Percentiles rank a stretch among this genome's conserved stretches.
Evolutionary conservation across 2,888 invertebrate genomes (phyloP).

Genomic region (Metellina segmentata): DNA sequence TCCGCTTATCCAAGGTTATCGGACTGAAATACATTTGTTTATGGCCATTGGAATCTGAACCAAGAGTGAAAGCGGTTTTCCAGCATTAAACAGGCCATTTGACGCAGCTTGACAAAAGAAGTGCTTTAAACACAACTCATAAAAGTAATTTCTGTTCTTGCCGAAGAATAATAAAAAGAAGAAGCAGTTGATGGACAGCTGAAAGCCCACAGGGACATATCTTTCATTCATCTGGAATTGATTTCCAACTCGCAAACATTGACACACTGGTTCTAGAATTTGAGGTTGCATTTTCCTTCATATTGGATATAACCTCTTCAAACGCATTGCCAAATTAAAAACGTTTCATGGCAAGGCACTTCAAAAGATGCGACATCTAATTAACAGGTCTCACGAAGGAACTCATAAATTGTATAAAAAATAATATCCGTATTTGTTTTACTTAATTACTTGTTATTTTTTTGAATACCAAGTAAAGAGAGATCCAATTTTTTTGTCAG

Average conservation of each 20-base stretch:
- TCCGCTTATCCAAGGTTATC: neutral
- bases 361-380: neutral
- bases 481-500: no score
- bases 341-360: neutral
- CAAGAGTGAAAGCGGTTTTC: neutral
- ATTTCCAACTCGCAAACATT: constrained; percentile 15
- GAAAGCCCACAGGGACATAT: neutral
- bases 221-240: constrained; percentile 6
- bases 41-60: neutral
- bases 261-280: neutral
- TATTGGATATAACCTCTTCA: neutral
- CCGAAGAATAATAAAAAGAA: neutral
- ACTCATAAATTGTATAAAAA: no score
- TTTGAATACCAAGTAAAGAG: neutral
- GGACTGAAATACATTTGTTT: neutral
- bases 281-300: constrained; percentile 7
- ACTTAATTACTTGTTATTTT: neutral
- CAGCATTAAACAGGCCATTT: neutral
- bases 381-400: no score
- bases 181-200: constrained; percentile 17
- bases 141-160: neutral
- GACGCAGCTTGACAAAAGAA: neutral
- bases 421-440: neutral
- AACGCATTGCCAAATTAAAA: neutral
- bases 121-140: constrained; percentile 8